Evolutionary conservation across 2,797 vertebrate species (phyloP).

Genomic region (Sparidentex hasta): DNA sequence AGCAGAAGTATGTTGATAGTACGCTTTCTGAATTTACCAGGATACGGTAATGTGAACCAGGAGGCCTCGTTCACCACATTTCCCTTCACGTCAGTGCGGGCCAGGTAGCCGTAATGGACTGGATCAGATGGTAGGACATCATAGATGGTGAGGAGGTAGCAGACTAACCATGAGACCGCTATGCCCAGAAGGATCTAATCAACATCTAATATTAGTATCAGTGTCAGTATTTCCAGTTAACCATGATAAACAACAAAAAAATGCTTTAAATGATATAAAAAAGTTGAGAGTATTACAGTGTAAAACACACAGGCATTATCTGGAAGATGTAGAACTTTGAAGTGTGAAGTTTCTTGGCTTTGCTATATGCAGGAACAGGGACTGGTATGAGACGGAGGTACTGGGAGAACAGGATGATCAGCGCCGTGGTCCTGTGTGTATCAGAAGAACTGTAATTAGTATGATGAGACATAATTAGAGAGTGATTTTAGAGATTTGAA

Average conservation of each 20-base stretch:
- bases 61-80: constrained; percentile 86
- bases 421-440: constrained; percentile 87
- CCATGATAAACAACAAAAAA: background rate
- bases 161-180: constrained; percentile 91
- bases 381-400: constrained; percentile 89
- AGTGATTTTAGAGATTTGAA: too few relatives aligned
- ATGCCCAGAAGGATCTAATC: constrained; percentile 93
- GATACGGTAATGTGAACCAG: constrained; percentile 96
- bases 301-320: constrained; percentile 89
- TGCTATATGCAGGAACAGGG: constrained; percentile 86
- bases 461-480: constrained; percentile 11
- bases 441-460: constrained; percentile 14
- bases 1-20: background rate
- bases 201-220: constrained; percentile 45
- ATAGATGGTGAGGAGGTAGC: constrained; percentile 90
- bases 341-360: constrained; percentile 84
- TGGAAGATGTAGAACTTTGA: constrained; percentile 90
- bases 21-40: constrained; percentile 81
- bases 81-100: constrained; percentile 91
- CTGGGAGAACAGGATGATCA: constrained; percentile 95
- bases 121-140: constrained; percentile 86
- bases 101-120: constrained; percentile 86
- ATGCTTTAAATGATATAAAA: background rate
- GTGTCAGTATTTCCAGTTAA: background rate
- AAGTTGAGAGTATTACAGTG: background rate